Evolutionary conservation across 1,140 invertebrate species (phyloP), one percentile per base, ranked within the genome.

Genomic region (Nylanderia fulva): DNA sequence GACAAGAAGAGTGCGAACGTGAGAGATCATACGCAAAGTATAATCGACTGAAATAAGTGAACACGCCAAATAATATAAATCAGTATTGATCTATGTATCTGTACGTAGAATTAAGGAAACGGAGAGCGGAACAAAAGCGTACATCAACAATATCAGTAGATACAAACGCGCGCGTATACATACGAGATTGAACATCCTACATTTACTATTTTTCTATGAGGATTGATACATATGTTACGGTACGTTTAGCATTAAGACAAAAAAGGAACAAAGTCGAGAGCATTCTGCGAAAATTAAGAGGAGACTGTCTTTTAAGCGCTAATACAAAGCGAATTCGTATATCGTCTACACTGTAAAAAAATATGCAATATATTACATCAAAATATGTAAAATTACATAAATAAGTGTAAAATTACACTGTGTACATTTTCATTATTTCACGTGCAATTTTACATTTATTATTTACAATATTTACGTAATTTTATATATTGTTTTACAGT

Each of bases 41-140:
- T 69, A 52, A 90, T 66, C 85, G 88, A 90, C 89, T 89, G 87
- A 90, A 61, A 74, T 52, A 52, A 90, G 64, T 69, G 85, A 89
- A 90, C 87, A 93, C 92, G 90, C 89, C 91, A 92, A 93, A 93
- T 93, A 90, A 90, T 90, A 84, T 87, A 88, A 92, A 93, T 91
- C 92, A 93, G 91, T 93, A 93, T 93, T 93, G 91, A 92, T 77
- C 84, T 88, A 69, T 91, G 79, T 84, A 90, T 86, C 82, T 66
- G 1, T 45, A 39, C 39, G 63, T 87, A 89, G 86, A 74, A 68
- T 91, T 87, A 91, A 90, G 80, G 11, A 42, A 48, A 48, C n/a
- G n/a, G n/a, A 72, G 39, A n/a, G 79, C 24, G 42, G 27, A 45
- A 68, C 11, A 21, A 13, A 18, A 61, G 79, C 36, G n/a, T 83